These are phyloP conservation scores for Mastomys natalensis DNA, from an alignment of 2,113 vertebrate genomes.

Conservation along the genomic window DNA sequence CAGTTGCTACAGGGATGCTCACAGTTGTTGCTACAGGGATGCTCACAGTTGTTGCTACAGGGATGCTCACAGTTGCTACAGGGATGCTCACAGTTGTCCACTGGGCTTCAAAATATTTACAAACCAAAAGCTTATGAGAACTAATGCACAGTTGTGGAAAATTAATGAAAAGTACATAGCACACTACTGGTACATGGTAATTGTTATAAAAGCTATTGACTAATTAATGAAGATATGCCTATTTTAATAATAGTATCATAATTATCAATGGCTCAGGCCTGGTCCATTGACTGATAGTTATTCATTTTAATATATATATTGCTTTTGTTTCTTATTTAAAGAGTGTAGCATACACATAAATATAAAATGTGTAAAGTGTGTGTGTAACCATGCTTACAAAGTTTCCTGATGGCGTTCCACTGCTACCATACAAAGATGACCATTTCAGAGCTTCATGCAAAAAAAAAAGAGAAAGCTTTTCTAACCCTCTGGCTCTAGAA, in stretches of 20 bases:
- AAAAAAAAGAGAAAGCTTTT: not conserved
- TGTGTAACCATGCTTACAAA: not conserved
- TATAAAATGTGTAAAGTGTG: not conserved
- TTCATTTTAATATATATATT: slow-evolving; percentile 32
- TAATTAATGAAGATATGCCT: not conserved
- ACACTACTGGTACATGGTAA: not conserved
- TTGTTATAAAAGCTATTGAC: not conserved
- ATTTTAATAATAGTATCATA: not conserved
- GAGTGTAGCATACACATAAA: not conserved
- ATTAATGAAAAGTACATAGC: not conserved
- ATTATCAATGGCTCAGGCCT: not conserved
- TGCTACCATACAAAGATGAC: not conserved
- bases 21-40: too few species aligned
- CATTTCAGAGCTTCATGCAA: not conserved
- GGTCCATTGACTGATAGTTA: not conserved
- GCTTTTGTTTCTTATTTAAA: not conserved
- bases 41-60: not conserved
- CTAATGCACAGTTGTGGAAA: not conserved
- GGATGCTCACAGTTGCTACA: not conserved
- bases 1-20: too few species aligned
- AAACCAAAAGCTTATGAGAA: not conserved
- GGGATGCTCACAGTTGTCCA: not conserved
- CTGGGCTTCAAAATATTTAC: not conserved
- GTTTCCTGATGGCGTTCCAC: not conserved
- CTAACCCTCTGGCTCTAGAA: not conserved